Evolutionary conservation across 2,888 invertebrate species (phyloP).

Genomic region (Epinotia ramella): DNA sequence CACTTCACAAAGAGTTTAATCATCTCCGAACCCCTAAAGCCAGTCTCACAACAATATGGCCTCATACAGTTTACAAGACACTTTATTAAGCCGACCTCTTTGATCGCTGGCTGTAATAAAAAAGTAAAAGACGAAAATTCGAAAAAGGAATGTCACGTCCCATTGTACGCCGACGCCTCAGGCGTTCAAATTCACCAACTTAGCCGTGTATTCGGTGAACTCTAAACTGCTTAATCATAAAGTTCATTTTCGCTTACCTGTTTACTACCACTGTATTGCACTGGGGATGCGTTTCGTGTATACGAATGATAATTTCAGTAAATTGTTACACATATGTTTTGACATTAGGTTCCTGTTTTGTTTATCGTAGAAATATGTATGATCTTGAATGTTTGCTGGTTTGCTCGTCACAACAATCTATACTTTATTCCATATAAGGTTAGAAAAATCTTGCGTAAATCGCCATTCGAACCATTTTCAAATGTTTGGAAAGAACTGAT

Average conservation of each 20-base stretch:
- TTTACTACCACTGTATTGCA: conserved; percentile 4
- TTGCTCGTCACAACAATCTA: background rate
- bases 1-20: conserved; percentile 31
- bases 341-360: background rate
- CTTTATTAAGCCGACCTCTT: conserved; percentile 60
- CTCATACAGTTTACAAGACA: conserved; percentile 46
- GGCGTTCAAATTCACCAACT: conserved; percentile 41
- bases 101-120: conserved; percentile 63
- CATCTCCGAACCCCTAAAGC: conserved; percentile 31
- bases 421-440: too few species aligned
- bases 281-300: conserved; percentile 18
- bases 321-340: background rate
- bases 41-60: conserved; percentile 24
- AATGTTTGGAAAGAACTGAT: too few species aligned
- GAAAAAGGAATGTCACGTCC: conserved; percentile 60
- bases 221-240: background rate
- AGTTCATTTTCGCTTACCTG: background rate
- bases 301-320: conserved; percentile 12
- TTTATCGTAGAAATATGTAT: background rate
- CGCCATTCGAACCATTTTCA: too few species aligned
- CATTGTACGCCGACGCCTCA: conserved; percentile 58
- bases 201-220: conserved; percentile 2
- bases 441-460: too few species aligned
- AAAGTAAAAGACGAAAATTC: conserved; percentile 53
- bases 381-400: too few species aligned